These are phyloP conservation scores for Muschampia plurimacula DNA, from an alignment of 2,888 invertebrate genomes.

Conservation along the genomic window DNA sequence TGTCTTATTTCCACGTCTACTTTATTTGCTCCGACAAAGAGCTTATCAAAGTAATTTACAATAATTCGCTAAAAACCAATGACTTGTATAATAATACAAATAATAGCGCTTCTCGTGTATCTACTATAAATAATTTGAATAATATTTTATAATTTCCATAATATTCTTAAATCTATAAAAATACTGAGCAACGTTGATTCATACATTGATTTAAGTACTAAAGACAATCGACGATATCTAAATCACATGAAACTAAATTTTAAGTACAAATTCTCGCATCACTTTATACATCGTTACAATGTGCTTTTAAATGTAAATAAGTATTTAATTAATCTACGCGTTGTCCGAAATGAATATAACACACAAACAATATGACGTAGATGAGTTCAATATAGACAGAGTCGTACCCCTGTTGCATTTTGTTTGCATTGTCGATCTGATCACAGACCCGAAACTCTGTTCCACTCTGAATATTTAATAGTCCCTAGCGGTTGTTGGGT, in stretches of 20 bases:
- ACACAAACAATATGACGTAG: conserved; percentile 40
- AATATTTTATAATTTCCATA: conserved; percentile 59
- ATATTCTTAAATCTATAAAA: conserved; percentile 81
- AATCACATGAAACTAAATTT: conserved; percentile 64
- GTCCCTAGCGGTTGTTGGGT: conserved; percentile 60
- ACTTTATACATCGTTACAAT: conserved; percentile 67
- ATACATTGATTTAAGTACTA: conserved; percentile 67
- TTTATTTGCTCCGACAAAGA: conserved; percentile 16
- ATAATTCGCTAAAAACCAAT: conserved; percentile 65
- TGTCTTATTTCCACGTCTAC: conserved; percentile 29
- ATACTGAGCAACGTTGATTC: conserved; percentile 83
- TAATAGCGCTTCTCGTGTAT: conserved; percentile 64
- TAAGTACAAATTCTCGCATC: conserved; percentile 63
- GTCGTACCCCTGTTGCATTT: conserved; percentile 36
- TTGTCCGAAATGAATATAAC: conserved; percentile 44
- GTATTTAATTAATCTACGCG: conserved; percentile 59
- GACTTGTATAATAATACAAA: conserved; percentile 61
- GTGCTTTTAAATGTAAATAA: conserved; percentile 66
- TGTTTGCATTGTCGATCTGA: conserved; percentile 52
- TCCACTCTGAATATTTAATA: conserved; percentile 67
- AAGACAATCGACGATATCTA: conserved; percentile 62
- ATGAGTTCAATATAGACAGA: conserved; percentile 34
- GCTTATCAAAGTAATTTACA: conserved; percentile 52
- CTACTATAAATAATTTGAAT: conserved; percentile 74
- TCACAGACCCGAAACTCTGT: conserved; percentile 67